A percentile compares a stretch with the other conserved stretches of the same genome.
Conservation (phyloP, 2,113 vertebrate genomes). For the Grantiella picta region DNA sequence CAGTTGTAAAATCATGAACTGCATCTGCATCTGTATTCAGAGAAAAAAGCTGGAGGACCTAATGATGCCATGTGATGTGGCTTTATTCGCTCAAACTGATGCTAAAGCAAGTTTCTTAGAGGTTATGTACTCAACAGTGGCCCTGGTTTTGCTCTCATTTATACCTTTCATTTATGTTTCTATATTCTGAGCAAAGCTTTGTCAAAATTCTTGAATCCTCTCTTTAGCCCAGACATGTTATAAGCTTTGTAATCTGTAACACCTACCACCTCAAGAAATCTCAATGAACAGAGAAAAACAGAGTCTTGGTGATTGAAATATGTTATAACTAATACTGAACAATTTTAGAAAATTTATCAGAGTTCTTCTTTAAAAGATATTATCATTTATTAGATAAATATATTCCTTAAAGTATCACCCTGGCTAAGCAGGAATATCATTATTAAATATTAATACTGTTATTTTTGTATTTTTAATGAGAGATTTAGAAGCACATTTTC, state of each 20-base stretch:
- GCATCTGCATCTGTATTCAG: background rate
- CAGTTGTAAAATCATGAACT: background rate
- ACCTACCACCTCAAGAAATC: background rate
- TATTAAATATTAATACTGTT: background rate
- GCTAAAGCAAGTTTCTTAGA: background rate
- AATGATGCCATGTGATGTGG: background rate
- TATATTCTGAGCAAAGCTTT: background rate
- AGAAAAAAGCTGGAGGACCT: background rate
- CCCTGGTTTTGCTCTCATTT: background rate
- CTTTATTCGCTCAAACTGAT: background rate
- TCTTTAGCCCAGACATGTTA: background rate
- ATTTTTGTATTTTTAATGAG: background rate
- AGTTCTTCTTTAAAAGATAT: background rate
- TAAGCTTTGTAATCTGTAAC: background rate
- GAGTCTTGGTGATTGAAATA: background rate
- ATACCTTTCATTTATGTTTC: background rate
- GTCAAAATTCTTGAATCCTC: background rate
- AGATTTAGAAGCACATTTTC: background rate
- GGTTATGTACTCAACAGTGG: background rate
- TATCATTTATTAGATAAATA: background rate
- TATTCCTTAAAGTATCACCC: background rate
- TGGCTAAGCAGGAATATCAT: background rate
- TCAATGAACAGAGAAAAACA: background rate
- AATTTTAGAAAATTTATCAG: background rate
- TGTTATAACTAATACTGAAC: background rate